Evolutionary conservation across 2,113 vertebrate species (phyloP).

Genomic region (Nicator chloris): DNA sequence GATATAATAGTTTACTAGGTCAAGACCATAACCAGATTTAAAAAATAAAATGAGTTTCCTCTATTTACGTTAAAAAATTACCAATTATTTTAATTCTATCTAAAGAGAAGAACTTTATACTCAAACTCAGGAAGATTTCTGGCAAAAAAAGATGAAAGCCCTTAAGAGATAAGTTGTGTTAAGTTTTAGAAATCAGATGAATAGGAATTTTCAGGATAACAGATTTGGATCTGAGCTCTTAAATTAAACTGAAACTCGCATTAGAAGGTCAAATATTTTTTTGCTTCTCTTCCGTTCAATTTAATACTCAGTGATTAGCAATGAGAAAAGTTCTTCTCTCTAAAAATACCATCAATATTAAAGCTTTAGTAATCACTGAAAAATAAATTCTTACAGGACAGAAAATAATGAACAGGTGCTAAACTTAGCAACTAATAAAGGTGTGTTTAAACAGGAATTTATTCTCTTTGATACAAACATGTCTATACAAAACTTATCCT

Average conservation of each 20-base stretch:
- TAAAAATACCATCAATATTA: background rate
- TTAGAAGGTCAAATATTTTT: background rate
- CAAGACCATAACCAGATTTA: background rate
- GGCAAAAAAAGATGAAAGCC: background rate
- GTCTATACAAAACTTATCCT: background rate
- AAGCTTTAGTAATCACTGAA: background rate
- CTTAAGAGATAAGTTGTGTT: background rate
- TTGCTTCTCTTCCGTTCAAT: background rate
- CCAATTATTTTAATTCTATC: background rate
- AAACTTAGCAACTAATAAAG: background rate
- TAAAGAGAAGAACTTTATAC: background rate
- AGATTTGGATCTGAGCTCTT: background rate
- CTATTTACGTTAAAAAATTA: background rate
- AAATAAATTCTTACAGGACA: background rate
- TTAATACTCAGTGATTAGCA: background rate
- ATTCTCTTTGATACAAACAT: background rate
- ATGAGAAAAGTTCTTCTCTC: background rate
- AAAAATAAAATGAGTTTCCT: background rate
- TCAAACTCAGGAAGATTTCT: background rate
- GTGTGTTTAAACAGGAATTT: background rate
- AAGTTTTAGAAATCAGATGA: background rate
- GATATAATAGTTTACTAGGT: background rate
- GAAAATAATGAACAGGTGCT: background rate
- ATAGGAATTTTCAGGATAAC: background rate
- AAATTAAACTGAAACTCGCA: background rate